Evolutionary conservation across 2,113 vertebrate species (phyloP), one percentile per base, ranked within the genome.

Genomic region (Malurus melanocephalus): DNA sequence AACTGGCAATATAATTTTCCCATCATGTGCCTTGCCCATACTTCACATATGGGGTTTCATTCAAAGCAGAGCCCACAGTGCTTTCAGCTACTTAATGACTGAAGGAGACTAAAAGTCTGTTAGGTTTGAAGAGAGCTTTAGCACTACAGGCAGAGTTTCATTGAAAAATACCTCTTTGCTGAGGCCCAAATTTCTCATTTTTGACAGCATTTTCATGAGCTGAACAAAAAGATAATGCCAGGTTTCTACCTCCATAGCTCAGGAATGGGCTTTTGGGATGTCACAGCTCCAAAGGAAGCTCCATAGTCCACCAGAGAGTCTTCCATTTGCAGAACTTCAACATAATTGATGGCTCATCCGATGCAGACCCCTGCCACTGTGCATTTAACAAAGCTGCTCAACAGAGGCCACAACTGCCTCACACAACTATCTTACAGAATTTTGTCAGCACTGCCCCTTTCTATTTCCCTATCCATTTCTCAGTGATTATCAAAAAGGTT

Each of bases 21-120:
- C 5, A 8, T 27, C 16, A 10, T 0, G 0, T 76, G 15, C 13
- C 32, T 67, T 94, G 26, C 21, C 17, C 45, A 3, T 57, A 32
- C 5, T 68, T 66, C 33, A 46, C 10, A 9, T 56, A 28, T 42
- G 6, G 6, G 2, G 5, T 32, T 27, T 38, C 49, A 32, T 60
- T 23, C 21, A 61, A 61, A 61, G 9, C 7, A 53, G 32, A 67
- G 10, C 10, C 21, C 84, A 17, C 11, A 40, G 45, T 49, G 8
- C 2, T 48, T 92, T 84, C 61, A 67, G 27, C 27, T 52, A 38
- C 43, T 67, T 40, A 38, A 18, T 9, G 5, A 22, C 17, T 69
- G 42, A 83, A 81, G 48, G 16, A 87, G 12, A 28, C 49, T 75
- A 46, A 42, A 33, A 38, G 3, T 35, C 77, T 64, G 15, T 60